Percentiles rank a stretch among this genome's conserved stretches.
Conservation (phyloP, 2,113 vertebrate genomes). For the Haplotaxodon microlepis region DNA sequence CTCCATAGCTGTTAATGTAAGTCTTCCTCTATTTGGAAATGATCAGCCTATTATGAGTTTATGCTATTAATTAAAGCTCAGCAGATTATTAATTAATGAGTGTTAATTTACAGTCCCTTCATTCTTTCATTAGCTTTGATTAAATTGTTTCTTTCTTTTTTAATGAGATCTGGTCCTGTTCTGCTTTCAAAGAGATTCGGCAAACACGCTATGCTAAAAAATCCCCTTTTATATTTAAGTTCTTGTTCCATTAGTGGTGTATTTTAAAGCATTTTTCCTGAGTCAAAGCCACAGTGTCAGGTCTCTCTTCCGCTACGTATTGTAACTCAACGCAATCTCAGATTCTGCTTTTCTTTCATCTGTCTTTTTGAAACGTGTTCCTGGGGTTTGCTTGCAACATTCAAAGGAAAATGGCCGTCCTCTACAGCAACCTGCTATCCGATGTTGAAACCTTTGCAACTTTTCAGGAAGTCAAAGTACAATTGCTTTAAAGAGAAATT, state of each 20-base stretch:
- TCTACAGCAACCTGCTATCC: not conserved
- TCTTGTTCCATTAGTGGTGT: not conserved
- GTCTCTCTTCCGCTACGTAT: not conserved
- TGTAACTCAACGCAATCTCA: not conserved
- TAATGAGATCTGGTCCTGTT: not conserved
- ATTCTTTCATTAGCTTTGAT: not conserved
- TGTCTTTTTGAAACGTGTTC: not conserved
- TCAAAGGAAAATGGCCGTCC: not conserved
- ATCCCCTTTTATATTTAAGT: not conserved
- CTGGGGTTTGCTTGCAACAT: not conserved
- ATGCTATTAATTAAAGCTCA: not conserved
- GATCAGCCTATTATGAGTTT: not conserved
- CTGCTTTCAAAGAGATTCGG: not conserved
- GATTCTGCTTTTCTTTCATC: not conserved
- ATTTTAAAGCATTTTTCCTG: not conserved
- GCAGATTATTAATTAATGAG: not conserved
- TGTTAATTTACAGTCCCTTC: not conserved
- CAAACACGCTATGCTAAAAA: not conserved
- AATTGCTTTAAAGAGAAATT: not conserved
- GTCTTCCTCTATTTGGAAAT: not conserved
- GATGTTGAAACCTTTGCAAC: not conserved
- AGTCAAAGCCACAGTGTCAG: not conserved
- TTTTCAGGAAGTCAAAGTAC: not conserved
- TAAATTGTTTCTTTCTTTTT: not conserved
- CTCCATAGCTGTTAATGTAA: not conserved